These are phyloP conservation scores for Nerophis ophidion DNA, from an alignment of 2,113 vertebrate species.

Conservation along the genomic window DNA sequence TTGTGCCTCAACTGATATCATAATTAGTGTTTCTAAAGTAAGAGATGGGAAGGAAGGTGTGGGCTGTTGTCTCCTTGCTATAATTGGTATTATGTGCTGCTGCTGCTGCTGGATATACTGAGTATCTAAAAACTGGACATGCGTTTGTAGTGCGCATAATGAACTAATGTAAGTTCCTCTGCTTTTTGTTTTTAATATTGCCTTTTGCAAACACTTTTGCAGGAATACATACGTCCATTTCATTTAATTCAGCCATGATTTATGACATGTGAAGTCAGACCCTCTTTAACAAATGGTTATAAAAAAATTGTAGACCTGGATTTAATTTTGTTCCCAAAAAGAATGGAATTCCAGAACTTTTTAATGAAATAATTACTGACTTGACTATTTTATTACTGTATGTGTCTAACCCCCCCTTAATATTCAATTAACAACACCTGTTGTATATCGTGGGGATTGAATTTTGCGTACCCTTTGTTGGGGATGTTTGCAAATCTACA, in stretches of 20 bases:
- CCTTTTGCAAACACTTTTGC: slow-evolving; percentile 10
- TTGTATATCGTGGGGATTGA: too few species aligned
- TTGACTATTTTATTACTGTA: too few species aligned
- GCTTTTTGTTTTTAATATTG: slow-evolving; percentile 3
- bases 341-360: too few species aligned
- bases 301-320: too few species aligned
- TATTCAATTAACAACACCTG: too few species aligned
- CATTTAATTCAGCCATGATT: background rate
- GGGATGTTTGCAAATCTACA: too few species aligned
- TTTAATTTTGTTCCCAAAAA: too few species aligned
- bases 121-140: slow-evolving; percentile 26
- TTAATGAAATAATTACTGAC: too few species aligned
- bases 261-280: background rate
- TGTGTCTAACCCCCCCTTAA: too few species aligned
- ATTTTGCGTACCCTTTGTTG: too few species aligned
- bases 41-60: slow-evolving; percentile 28
- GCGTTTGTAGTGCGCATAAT: slow-evolving; percentile 43
- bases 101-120: slow-evolving; percentile 47
- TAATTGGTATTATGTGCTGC: slow-evolving; percentile 40
- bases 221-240: slow-evolving; percentile 5
- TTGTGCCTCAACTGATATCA: slow-evolving; percentile 50
- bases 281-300: background rate
- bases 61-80: slow-evolving; percentile 25
- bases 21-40: slow-evolving; percentile 40
- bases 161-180: slow-evolving; percentile 58